Base-by-base conservation (phyloP, 2,888 invertebrate species). In the Euzophera pinguis region DNA sequence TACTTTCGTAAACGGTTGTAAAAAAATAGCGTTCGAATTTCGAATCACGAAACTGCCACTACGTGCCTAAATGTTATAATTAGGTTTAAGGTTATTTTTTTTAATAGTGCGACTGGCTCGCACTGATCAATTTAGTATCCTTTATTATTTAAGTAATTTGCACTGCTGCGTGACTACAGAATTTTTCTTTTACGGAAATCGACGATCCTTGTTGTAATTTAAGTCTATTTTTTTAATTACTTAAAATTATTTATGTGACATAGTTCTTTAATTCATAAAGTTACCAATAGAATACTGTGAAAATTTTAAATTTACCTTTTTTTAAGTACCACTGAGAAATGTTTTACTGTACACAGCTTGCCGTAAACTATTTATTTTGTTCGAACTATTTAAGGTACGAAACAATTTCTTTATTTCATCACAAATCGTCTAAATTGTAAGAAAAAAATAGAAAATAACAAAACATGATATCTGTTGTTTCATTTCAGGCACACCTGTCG, bases 191-290 rank as follows among this genome's bases (percentile, higher is more conserved):
- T 59, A 47, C 16, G 42, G 47, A 53, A 55, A 47, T 52, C 49
- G 53, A 56, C 42, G 56, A 58, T 4, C 53, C 65, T 74, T 75
- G 71, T 76, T 78, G 45, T 74, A 74, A 64, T 74, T 74, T 80
- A 81, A 81, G 76, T 65, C 69, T 78, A 76, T 81, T 84, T n/a
- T n/a, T 78, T 75, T 73, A 73, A 74, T 78, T 67, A 75, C 71
- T 75, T n/a, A 77, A 79, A 82, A 74, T 77, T 84, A 85, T 88
- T 88, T 85, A 86, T 87, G 79, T 81, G 79, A 84, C 75, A 79
- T 83, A 84, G 80, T 69, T 78, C 64, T 81, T 72, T 75, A 82
- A 77, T 3, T 78, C 67, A 65, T 68, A 84, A 81, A 88, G 90
- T 90, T 90, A 90, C 90, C 90, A 88, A 79, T 89, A 87, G 81